Evolutionary conservation across 2,113 vertebrate species (phyloP).

Genomic region (Crotophaga sulcirostris): DNA sequence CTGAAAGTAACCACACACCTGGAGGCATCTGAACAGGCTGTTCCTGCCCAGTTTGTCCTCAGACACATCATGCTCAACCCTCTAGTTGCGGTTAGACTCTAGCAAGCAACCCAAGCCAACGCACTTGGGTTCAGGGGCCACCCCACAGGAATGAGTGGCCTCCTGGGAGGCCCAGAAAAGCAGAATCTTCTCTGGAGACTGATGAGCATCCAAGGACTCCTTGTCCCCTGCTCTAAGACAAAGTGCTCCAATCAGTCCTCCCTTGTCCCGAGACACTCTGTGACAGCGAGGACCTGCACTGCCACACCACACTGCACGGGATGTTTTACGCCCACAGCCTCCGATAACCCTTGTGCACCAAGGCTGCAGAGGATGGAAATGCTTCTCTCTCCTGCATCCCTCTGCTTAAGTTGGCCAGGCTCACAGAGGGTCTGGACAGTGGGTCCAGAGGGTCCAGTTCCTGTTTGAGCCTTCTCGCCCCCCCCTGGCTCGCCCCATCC

Average conservation of each 20-base stretch:
- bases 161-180: background rate
- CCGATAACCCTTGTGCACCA: fast-evolving
- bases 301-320: fast-evolving
- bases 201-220: background rate
- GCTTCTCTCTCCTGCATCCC: background rate
- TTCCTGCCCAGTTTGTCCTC: background rate
- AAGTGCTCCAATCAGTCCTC: background rate
- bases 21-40: background rate
- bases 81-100: no score
- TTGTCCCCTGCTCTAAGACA: background rate
- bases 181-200: background rate
- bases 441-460: background rate
- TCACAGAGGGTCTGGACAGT: background rate
- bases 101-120: background rate
- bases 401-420: background rate
- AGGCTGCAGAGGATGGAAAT: background rate
- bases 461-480: background rate
- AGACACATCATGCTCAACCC: background rate
- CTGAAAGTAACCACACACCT: background rate
- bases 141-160: background rate
- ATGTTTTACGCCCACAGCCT: background rate
- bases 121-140: background rate
- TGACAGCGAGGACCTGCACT: background rate
- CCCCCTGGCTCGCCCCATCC: background rate
- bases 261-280: background rate